Base-by-base conservation (phyloP, 2,797 vertebrate species). In the Myioborus melanocephalus region DNA sequence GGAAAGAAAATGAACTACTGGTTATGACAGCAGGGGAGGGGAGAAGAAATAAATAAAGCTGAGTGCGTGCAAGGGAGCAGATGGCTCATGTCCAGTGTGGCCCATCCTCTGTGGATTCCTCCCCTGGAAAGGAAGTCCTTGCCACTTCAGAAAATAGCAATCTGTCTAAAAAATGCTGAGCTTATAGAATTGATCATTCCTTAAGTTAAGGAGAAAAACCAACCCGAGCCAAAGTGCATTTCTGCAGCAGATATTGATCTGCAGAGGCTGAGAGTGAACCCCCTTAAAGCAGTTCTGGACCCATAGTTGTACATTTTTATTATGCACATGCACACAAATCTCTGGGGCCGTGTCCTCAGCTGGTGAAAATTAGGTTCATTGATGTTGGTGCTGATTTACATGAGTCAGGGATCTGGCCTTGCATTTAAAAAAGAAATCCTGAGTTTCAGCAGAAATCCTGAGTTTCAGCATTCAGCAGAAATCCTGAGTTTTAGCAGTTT, bases 1-100 rank as follows among this genome's bases (percentile, higher is more conserved):
- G 71, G 84, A 68, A 85, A 80, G 89, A 97, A 95, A 90, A 95
- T 59, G 28, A 94, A 95, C 95, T 94, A 94, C 93, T 95, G 89
- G 87, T 95, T 93, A 71, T 89, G 92, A 61, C 81, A 84, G 86
- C 43, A 43, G 60, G 26, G 52, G 59, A 47, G 56, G 19, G 41
- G 71, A 37, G 37, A 70, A 53, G 65, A 50, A 65, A 17, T 28
- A 10, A 24, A 49, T 57, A 73, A 70, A 61, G 73, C 76, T 27
- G 34, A 77, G 73, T 24, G 56, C 8, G 3, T 52, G 57, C 69
- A 59, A 84, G 69, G 87, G 68, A 90, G 87, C 79, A 93, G 94
- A 84, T 91, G 91, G 82, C 78, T 92, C 53, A 35, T 81, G 53
- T 80, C 94, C 89, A 95, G 16, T 1, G 18, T 30, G 50, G 89